A percentile compares a stretch with the other conserved stretches of the same genome.
Conservation (phyloP, 2,888 invertebrate genomes). For the Marronus borbonicus region DNA sequence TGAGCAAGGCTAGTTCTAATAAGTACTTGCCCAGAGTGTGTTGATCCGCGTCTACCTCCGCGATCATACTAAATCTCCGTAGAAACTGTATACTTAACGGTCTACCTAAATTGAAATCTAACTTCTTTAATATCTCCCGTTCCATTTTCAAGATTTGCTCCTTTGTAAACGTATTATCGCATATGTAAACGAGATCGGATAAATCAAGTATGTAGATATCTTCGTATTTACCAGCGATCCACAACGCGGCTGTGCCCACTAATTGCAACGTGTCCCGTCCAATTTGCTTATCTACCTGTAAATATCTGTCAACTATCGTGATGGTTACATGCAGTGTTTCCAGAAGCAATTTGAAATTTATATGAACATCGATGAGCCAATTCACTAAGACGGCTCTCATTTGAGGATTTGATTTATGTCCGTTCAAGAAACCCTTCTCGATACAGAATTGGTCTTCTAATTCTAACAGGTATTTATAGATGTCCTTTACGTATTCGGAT, state of each 20-base stretch:
- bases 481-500: constrained; percentile 90
- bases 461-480: constrained; percentile 85
- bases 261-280: constrained; percentile 78
- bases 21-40: constrained; percentile 87
- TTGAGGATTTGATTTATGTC: constrained; percentile 82
- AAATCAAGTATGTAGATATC: constrained; percentile 93
- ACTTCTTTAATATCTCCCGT: constrained; percentile 80
- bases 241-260: constrained; percentile 91
- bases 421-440: constrained; percentile 74
- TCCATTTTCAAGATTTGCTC: constrained; percentile 89
- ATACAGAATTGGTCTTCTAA: constrained; percentile 83
- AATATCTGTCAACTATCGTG: constrained; percentile 90
- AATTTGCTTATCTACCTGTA: constrained; percentile 76
- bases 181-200: constrained; percentile 91
- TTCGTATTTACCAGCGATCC: constrained; percentile 95
- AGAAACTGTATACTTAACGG: constrained; percentile 93
- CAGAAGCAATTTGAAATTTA: constrained; percentile 85
- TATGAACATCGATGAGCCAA: constrained; percentile 95
- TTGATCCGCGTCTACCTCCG: constrained; percentile 74
- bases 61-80: constrained; percentile 79
- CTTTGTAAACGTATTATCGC: constrained; percentile 88
- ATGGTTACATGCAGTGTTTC: constrained; percentile 94
- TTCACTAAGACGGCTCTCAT: constrained; percentile 94
- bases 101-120: constrained; percentile 87
- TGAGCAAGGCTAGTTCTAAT: constrained; percentile 86